Conservation (phyloP, 1,140 invertebrate species). For the Cherax quadricarinatus region DNA sequence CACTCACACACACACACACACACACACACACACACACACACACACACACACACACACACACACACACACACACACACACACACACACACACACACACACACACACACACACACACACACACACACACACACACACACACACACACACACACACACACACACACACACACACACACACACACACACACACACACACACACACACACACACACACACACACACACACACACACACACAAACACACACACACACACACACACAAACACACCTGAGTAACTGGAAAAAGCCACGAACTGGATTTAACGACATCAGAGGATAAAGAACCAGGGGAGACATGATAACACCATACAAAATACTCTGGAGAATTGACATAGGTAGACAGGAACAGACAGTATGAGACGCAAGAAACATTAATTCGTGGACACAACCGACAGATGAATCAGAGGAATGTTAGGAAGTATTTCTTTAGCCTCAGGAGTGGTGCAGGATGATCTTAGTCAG, state of each 20-base stretch:
- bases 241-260: slow-evolving; percentile 1
- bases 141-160: slow-evolving; percentile 24
- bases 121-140: slow-evolving; percentile 24
- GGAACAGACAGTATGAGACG: no score
- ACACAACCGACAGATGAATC: no score
- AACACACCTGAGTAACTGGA: not conserved
- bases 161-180: slow-evolving; percentile 24
- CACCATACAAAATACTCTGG: no score
- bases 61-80: slow-evolving; percentile 24
- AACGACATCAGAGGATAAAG: no score
- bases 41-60: slow-evolving; percentile 24
- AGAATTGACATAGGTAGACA: no score
- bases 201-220: slow-evolving; percentile 24
- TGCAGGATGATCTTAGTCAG: no score
- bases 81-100: slow-evolving; percentile 24
- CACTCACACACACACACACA: slow-evolving; percentile 19
- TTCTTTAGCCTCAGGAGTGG: no score
- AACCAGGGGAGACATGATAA: no score
- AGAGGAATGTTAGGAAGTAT: no score
- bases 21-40: slow-evolving; percentile 24
- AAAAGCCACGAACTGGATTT: no score
- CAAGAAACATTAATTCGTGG: not conserved
- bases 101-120: slow-evolving; percentile 24
- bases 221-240: slow-evolving; percentile 19
- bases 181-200: slow-evolving; percentile 24